These are phyloP conservation scores for Neosilurus mollespiculum DNA, from an alignment of 2,797 vertebrate species.

Conservation along the genomic window DNA sequence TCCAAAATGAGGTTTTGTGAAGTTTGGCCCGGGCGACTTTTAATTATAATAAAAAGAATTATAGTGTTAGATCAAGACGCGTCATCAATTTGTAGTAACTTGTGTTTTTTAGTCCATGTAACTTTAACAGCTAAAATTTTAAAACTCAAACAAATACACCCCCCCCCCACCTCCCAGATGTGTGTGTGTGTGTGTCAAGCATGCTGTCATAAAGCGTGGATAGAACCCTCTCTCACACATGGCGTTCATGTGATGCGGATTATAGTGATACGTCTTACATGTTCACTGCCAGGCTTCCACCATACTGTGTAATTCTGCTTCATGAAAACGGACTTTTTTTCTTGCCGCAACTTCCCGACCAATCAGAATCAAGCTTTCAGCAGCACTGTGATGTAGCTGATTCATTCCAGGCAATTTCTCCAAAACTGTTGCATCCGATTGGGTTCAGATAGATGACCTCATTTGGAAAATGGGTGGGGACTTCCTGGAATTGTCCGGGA, in stretches of 20 bases:
- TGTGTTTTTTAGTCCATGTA: background rate
- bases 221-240: background rate
- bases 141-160: no score
- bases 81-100: background rate
- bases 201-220: conserved; percentile 1
- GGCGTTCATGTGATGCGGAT: conserved; percentile 63
- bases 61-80: no score
- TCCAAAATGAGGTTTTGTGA: background rate
- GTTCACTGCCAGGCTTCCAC: background rate
- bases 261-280: conserved; percentile 43
- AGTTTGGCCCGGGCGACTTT: background rate
- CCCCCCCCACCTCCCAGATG: no score
- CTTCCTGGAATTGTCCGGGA: conserved; percentile 38
- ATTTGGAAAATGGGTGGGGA: conserved; percentile 64
- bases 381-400: background rate
- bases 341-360: no score
- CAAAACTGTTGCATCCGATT: conserved; percentile 50
- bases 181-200: conserved; percentile 4
- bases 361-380: background rate
- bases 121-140: background rate
- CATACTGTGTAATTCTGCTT: background rate
- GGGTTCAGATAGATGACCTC: conserved; percentile 46
- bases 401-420: conserved; percentile 4
- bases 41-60: no score
- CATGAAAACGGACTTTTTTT: background rate